A percentile compares a stretch with the other conserved stretches of the same genome.
These are phyloP conservation scores for Mesodorylaimus sp. DNA, from an alignment of 2,888 invertebrate genomes.

Conservation along the genomic window DNA sequence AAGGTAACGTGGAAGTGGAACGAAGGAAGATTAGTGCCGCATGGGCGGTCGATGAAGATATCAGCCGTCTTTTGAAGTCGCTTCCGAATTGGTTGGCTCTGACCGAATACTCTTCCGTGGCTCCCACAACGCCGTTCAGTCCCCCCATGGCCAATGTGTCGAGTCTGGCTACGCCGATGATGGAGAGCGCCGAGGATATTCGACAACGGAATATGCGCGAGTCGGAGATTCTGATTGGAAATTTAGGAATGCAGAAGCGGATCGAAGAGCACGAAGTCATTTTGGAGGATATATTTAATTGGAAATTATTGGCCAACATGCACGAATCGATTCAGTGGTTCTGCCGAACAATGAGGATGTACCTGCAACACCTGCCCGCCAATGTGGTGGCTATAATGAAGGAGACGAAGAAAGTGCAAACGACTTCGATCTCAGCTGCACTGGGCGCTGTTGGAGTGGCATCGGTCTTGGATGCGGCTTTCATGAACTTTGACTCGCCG, in stretches of 20 bases:
- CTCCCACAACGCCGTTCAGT: conserved; percentile 6
- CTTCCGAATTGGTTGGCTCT: conserved; percentile 48
- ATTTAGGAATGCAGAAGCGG: conserved; percentile 35
- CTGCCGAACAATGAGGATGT: conserved; percentile 6
- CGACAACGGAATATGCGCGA: conserved; percentile 62
- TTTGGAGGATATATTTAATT: conserved; percentile 52
- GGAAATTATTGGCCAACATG: conserved; percentile 65
- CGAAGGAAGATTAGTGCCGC: conserved; percentile 57
- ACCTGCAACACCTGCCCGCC: conserved; percentile 13
- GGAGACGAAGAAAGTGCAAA: background rate
- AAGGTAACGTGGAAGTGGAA: conserved; percentile 7
- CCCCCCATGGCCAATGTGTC: background rate
- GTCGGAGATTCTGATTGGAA: conserved; percentile 76
- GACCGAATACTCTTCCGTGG: too few species aligned
- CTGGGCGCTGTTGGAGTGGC: too few species aligned
- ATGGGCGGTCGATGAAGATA: conserved; percentile 86
- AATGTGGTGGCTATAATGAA: conserved; percentile 5
- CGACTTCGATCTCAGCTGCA: too few species aligned
- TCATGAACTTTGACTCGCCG: too few species aligned
- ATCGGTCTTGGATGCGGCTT: too few species aligned
- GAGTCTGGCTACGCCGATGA: background rate
- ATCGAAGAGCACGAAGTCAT: conserved; percentile 55
- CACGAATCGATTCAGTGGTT: conserved; percentile 62
- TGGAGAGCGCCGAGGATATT: conserved; percentile 45
- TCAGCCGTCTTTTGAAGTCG: conserved; percentile 67